A percentile compares a stretch with the other conserved stretches of the same genome.
These are phyloP conservation scores for Erythrocercus mccallii DNA, from an alignment of 2,113 vertebrate species.

Conservation along the genomic window DNA sequence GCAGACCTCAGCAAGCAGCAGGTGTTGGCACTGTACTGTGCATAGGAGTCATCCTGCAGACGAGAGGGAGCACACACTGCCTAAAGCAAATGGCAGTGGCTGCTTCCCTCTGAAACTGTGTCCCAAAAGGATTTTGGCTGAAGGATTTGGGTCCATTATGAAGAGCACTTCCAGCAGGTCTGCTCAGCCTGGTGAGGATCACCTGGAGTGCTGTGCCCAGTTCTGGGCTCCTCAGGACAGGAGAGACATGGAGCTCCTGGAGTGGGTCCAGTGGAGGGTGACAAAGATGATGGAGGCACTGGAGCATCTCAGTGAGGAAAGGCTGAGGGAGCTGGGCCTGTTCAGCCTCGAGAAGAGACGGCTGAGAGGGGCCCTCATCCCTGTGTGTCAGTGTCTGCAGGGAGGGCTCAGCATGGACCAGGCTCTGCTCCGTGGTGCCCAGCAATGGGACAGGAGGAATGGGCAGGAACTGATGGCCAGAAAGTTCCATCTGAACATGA, in stretches of 20 bases:
- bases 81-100: neutral
- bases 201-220: neutral
- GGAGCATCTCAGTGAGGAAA: neutral
- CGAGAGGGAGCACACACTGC: neutral
- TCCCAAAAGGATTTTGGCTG: neutral
- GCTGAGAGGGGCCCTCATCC: neutral
- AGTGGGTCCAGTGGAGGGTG: rapidly evolving
- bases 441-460: neutral
- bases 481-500: neutral
- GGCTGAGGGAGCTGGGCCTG: neutral
- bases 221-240: neutral
- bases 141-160: neutral
- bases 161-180: neutral
- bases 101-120: neutral
- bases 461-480: neutral
- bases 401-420: neutral
- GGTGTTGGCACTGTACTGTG: neutral
- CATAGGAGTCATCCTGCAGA: neutral
- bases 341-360: rapidly evolving
- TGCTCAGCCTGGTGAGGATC: neutral
- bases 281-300: neutral
- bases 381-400: neutral
- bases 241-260: neutral
- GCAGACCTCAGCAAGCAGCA: neutral
- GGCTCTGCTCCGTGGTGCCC: neutral